Evolutionary conservation across 2,888 invertebrate species (phyloP).

Genomic region (Metallyticus violacea): DNA sequence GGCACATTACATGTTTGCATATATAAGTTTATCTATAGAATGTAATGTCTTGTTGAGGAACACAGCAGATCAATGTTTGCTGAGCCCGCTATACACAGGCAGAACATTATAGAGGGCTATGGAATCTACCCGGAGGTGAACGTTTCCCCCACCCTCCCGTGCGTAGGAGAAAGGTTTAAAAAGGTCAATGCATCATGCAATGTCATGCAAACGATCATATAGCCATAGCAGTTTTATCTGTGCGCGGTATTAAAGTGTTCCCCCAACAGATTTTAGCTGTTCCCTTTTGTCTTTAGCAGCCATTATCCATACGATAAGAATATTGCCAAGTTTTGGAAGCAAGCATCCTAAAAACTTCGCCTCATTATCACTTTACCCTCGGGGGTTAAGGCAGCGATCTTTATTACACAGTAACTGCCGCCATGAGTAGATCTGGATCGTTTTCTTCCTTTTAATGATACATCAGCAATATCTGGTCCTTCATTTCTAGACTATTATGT

Average conservation of each 20-base stretch:
- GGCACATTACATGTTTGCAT: too few species aligned
- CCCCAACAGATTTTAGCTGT: not conserved
- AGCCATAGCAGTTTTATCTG: not conserved
- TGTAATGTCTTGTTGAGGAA: too few species aligned
- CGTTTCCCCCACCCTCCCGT: not conserved
- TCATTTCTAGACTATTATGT: too few species aligned
- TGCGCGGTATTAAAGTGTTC: not conserved
- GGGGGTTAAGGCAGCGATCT: not conserved
- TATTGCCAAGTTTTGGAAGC: not conserved
- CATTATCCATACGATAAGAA: not conserved
- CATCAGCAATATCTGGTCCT: not conserved
- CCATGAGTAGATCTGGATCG: not conserved
- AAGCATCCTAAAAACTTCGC: not conserved
- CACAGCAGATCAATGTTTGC: not conserved
- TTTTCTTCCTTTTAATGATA: not conserved
- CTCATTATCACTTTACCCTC: not conserved
- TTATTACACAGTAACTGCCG: not conserved
- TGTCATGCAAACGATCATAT: not conserved
- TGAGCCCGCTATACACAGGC: not conserved
- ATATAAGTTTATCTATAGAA: too few species aligned
- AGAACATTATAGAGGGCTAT: not conserved
- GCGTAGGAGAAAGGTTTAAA: not conserved
- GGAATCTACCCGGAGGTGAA: not conserved
- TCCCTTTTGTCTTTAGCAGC: not conserved
- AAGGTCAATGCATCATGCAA: constrained; percentile 8